Conservation (phyloP, 2,888 invertebrate genomes). For the Nomada hirtipes region DNA sequence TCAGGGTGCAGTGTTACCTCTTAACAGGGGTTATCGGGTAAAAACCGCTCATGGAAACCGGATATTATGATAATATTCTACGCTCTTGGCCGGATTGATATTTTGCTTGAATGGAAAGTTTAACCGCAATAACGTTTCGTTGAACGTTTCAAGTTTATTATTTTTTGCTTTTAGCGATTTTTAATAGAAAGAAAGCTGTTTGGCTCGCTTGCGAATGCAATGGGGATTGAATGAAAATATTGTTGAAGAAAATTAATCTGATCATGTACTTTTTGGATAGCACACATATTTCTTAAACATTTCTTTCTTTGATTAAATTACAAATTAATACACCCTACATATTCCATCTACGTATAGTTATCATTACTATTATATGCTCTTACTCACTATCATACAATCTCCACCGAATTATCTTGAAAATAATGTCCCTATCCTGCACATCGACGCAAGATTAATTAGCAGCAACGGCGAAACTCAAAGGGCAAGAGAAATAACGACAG, state of each 20-base stretch:
- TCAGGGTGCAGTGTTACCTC: conserved; percentile 2
- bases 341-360: too few relatives aligned
- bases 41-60: conserved; percentile 2
- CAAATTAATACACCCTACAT: too few relatives aligned
- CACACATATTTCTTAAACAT: too few relatives aligned
- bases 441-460: conserved; percentile 29
- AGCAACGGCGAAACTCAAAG: not conserved
- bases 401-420: conserved; percentile 1
- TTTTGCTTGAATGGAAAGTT: not conserved
- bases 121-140: not conserved
- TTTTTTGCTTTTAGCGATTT: not conserved
- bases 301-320: too few relatives aligned
- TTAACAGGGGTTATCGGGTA: conserved; percentile 1
- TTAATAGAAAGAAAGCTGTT: not conserved
- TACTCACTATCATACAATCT: too few relatives aligned
- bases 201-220: not conserved
- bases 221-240: not conserved
- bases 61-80: not conserved
- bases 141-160: conserved; percentile 3
- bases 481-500: conserved; percentile 20
- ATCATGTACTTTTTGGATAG: too few relatives aligned
- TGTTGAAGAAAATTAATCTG: not conserved
- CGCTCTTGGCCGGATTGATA: not conserved
- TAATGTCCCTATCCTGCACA: not conserved
- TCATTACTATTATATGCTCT: too few relatives aligned